phyloP scores from a whole-genome alignment of 64 coral and sea anemone genomes.

The Pocillopora damicornis region DNA sequence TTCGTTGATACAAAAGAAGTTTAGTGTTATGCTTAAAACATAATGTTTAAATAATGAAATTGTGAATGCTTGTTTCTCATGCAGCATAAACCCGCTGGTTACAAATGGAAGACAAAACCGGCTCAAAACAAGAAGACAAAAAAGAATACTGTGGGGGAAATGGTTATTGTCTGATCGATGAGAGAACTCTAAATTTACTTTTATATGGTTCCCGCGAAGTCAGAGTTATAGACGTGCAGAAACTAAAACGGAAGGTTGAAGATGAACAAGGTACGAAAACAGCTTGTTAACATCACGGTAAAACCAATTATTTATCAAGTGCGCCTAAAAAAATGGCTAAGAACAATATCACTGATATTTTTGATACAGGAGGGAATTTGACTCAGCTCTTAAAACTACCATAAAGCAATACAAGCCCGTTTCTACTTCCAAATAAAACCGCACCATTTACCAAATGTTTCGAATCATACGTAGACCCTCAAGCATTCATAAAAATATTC shows the following conservation, averaged over 20 bases:
- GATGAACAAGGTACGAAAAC: constrained; percentile 15
- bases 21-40: too few relatives aligned
- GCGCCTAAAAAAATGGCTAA: not conserved
- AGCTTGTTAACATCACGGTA: not conserved
- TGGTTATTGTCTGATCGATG: not conserved
- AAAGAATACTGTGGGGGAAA: not conserved
- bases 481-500: not conserved
- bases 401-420: not conserved
- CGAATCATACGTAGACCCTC: too few relatives aligned
- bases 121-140: not conserved
- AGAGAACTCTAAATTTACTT: constrained; percentile 3
- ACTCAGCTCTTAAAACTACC: too few relatives aligned
- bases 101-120: not conserved
- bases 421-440: not conserved
- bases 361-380: too few relatives aligned
- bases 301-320: not conserved
- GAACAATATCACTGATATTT: too few relatives aligned
- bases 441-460: too few relatives aligned
- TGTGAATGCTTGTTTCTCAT: not conserved
- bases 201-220: not conserved
- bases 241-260: constrained; percentile 8
- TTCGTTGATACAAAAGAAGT: too few relatives aligned
- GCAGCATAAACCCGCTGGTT: not conserved
- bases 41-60: too few relatives aligned
- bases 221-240: constrained; percentile 11